Percentiles rank a stretch among this genome's conserved stretches.
phyloP scores from a whole-genome alignment of 2,113 vertebrate species.

The Irena cyanogastra region DNA sequence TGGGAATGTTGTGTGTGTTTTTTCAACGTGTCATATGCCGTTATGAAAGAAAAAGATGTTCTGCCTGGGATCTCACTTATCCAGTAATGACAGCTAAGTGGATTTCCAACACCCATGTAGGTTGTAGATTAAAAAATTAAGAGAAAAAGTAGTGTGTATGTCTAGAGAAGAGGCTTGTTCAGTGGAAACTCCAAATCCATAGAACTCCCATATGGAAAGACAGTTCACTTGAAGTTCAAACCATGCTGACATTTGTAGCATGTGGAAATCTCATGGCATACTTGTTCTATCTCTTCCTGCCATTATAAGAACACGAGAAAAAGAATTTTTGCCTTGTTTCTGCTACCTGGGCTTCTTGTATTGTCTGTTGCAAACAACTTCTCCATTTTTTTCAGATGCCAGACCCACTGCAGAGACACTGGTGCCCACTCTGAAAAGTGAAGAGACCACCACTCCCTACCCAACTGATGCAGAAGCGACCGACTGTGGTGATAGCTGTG shows the following conservation, averaged over 20 bases:
- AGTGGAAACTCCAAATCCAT: constrained; percentile 23
- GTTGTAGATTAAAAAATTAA: constrained; percentile 25
- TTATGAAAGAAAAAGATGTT: constrained; percentile 34
- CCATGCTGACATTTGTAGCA: background rate
- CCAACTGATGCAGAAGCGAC: constrained; percentile 74
- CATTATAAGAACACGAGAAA: background rate
- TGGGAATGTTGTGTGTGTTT: background rate
- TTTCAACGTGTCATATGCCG: background rate
- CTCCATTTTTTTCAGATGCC: constrained; percentile 71
- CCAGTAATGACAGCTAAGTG: constrained; percentile 9
- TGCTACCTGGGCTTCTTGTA: background rate
- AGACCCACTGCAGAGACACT: constrained; percentile 83
- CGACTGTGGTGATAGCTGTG: constrained; percentile 73
- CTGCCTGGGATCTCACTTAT: constrained; percentile 40
- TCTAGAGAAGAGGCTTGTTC: constrained; percentile 27
- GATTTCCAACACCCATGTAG: background rate
- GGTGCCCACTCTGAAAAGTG: constrained; percentile 81
- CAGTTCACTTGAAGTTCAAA: constrained; percentile 47
- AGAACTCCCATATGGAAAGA: constrained; percentile 7
- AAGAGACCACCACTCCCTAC: constrained; percentile 79
- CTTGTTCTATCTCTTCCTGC: background rate
- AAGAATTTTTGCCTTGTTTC: background rate
- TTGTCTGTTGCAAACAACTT: background rate
- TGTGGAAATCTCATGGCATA: background rate
- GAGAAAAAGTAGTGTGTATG: background rate